Percentiles rank a stretch among this genome's conserved stretches.
Evolutionary conservation across 2,113 vertebrate genomes (phyloP).

Genomic region (Athene cunicularia): DNA sequence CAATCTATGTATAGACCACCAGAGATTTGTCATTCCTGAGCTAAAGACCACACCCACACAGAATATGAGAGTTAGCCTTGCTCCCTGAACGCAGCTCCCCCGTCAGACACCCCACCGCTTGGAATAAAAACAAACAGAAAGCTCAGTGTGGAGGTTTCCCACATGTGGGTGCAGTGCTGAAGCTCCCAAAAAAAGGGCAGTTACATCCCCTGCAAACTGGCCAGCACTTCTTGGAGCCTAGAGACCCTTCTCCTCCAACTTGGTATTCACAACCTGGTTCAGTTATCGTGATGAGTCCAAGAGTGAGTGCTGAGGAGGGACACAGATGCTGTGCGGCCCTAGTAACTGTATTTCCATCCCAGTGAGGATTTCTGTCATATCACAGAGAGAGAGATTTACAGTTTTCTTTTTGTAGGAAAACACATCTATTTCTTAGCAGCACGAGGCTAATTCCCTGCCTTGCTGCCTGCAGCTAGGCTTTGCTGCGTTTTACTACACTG

Average conservation of each 20-base stretch:
- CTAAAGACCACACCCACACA: neutral
- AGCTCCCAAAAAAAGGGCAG: neutral
- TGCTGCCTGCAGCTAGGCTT: neutral
- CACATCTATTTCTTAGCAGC: slow-evolving; percentile 1
- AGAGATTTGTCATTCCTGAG: neutral
- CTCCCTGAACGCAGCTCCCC: neutral
- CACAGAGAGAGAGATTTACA: neutral
- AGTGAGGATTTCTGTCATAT: neutral
- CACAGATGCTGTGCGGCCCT: neutral
- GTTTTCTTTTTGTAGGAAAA: neutral
- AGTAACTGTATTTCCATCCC: neutral
- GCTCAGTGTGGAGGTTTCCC: neutral
- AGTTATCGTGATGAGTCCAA: neutral
- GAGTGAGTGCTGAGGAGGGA: neutral
- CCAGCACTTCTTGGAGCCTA: neutral
- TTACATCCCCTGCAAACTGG: neutral
- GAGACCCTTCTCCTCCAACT: neutral
- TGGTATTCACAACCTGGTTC: neutral
- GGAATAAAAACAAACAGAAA: neutral
- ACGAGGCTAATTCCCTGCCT: neutral
- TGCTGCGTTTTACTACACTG: neutral
- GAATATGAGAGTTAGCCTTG: neutral
- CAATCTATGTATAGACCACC: neutral
- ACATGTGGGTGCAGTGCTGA: rapidly evolving
- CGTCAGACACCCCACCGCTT: neutral